These are phyloP conservation scores for Cyrtonyx montezumae DNA, from an alignment of 2,113 vertebrate genomes.

Conservation along the genomic window DNA sequence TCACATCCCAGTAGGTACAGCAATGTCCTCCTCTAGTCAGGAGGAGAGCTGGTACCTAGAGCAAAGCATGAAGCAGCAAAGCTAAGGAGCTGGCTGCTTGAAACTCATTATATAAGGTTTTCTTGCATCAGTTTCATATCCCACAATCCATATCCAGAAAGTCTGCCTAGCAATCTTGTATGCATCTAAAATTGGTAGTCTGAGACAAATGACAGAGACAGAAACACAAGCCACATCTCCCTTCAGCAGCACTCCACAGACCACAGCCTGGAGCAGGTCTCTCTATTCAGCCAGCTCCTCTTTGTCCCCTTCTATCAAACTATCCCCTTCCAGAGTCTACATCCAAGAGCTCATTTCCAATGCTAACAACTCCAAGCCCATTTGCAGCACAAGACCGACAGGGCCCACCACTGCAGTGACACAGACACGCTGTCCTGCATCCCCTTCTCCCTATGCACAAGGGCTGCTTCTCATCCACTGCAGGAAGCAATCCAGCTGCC, in stretches of 20 bases:
- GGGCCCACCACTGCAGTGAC: neutral
- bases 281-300: neutral
- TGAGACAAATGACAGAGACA: neutral
- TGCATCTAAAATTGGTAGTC: neutral
- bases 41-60: neutral
- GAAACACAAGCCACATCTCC: neutral
- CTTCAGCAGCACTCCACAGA: neutral
- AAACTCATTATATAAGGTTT: neutral
- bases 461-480: neutral
- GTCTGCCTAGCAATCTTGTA: neutral
- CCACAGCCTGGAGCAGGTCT: neutral
- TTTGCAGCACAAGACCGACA: neutral
- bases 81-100: neutral
- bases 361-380: neutral
- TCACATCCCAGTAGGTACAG: neutral
- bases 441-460: neutral
- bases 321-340: conserved; percentile 13
- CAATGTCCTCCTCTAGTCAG: neutral
- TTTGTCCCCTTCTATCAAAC: neutral
- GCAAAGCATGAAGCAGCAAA: neutral
- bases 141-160: neutral
- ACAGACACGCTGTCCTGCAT: neutral
- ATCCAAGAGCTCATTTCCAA: neutral
- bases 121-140: neutral
- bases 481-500: neutral